Evolutionary conservation across 2,888 invertebrate genomes (phyloP).

Genomic region (Xestia rhomboidea): DNA sequence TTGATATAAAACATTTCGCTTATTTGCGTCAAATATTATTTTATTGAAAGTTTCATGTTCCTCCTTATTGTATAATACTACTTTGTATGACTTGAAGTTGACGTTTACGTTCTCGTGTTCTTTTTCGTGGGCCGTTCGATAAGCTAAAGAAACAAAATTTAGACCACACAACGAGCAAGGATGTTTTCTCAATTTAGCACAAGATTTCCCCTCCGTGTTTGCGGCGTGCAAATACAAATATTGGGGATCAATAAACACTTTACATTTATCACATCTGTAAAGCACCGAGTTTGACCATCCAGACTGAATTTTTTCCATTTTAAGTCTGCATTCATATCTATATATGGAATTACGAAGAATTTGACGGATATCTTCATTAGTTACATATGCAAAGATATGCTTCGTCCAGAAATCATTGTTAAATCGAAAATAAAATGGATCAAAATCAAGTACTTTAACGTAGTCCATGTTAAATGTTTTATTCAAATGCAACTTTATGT

Average conservation of each 20-base stretch:
- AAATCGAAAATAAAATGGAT: conserved; percentile 77
- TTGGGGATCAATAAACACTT: conserved; percentile 72
- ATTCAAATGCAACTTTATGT: conserved; percentile 67
- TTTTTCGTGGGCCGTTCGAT: conserved; percentile 74
- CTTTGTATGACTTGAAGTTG: conserved; percentile 72
- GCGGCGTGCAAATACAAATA: conserved; percentile 73
- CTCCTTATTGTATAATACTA: conserved; percentile 77
- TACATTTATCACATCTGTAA: conserved; percentile 81
- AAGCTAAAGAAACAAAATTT: conserved; percentile 71
- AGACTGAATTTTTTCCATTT: conserved; percentile 77
- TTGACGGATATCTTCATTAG: conserved; percentile 64
- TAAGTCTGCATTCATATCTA: conserved; percentile 78
- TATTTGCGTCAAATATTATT: conserved; percentile 63
- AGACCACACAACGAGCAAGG: conserved; percentile 78
- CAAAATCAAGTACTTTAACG: conserved; percentile 73
- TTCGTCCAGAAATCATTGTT: conserved; percentile 77
- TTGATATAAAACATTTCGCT: conserved; percentile 76
- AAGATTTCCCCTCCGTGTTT: conserved; percentile 57
- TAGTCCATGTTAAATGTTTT: conserved; percentile 34
- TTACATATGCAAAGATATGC: conserved; percentile 76
- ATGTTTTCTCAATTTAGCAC: conserved; percentile 71
- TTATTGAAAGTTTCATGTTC: conserved; percentile 72
- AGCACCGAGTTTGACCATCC: conserved; percentile 73
- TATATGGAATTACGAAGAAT: conserved; percentile 79
- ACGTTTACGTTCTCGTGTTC: conserved; percentile 70